phyloP scores from a whole-genome alignment of 35 echinoderm and acorn worm genomes.

The Patiria miniata region DNA sequence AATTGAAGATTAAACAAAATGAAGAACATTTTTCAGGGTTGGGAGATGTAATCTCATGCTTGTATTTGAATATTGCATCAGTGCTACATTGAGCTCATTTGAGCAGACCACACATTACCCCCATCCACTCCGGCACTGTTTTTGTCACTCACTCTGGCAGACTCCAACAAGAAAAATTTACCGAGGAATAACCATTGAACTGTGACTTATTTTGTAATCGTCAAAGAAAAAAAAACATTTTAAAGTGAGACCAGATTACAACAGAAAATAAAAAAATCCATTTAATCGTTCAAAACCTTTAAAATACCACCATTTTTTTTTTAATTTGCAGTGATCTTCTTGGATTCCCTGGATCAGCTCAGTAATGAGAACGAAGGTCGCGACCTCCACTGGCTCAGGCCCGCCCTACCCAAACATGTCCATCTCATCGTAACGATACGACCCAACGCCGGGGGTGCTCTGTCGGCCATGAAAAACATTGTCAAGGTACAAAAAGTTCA shows the following conservation, averaged over 20 bases:
- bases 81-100: no score
- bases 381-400: constrained; percentile 79
- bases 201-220: no score
- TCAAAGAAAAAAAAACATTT: not conserved
- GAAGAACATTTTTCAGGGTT: no score
- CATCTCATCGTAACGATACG: constrained; percentile 73
- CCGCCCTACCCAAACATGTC: constrained; percentile 62
- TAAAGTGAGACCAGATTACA: not conserved
- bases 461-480: constrained; percentile 64
- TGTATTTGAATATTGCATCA: no score
- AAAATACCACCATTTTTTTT: not conserved
- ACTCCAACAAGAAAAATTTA: no score
- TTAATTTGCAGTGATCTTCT: constrained; percentile 59
- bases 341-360: constrained; percentile 92
- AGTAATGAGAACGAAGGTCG: constrained; percentile 83
- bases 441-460: constrained; percentile 59
- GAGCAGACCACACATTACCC: no score
- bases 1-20: no score
- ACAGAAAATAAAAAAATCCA: not conserved
- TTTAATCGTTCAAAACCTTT: not conserved
- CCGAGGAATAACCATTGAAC: no score
- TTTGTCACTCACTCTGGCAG: no score
- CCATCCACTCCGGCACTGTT: no score
- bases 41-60: no score
- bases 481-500: constrained; percentile 16